phyloP scores from a whole-genome alignment of 2,888 invertebrate species.

The Stratiomys singularior region DNA sequence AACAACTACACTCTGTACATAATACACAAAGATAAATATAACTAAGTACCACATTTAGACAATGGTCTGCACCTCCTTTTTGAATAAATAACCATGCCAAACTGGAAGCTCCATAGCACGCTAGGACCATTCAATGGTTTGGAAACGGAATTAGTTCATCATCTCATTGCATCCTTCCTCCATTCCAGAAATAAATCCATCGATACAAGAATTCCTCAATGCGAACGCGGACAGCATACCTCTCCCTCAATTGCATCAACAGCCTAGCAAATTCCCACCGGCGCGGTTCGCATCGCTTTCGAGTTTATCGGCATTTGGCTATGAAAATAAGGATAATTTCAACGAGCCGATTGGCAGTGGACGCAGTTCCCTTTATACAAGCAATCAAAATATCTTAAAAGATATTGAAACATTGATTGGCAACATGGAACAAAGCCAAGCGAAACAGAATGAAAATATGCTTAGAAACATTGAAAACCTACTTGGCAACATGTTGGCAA shows the following conservation, averaged over 20 bases:
- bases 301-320: slow-evolving; percentile 54
- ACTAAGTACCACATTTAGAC: no score
- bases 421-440: slow-evolving; percentile 65
- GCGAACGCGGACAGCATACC: slow-evolving; percentile 61
- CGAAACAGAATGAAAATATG: slow-evolving; percentile 61
- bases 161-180: not conserved
- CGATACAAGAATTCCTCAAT: slow-evolving; percentile 63
- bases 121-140: no score
- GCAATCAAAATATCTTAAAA: slow-evolving; percentile 60
- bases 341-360: slow-evolving; percentile 54
- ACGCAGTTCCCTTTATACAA: slow-evolving; percentile 53
- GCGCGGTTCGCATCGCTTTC: slow-evolving; percentile 48
- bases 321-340: slow-evolving; percentile 54
- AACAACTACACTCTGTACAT: no score
- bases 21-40: no score
- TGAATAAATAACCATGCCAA: no score
- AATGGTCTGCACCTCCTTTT: no score
- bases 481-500: slow-evolving; percentile 58
- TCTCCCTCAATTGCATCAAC: slow-evolving; percentile 47
- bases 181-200: slow-evolving; percentile 57
- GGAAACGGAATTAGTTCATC: no score
- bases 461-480: slow-evolving; percentile 62
- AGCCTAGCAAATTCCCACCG: slow-evolving; percentile 13
- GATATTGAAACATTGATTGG: slow-evolving; percentile 66
- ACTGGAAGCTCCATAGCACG: no score